Evolutionary conservation across 2,888 invertebrate genomes (phyloP).

Genomic region (Apotomis betuletana): DNA sequence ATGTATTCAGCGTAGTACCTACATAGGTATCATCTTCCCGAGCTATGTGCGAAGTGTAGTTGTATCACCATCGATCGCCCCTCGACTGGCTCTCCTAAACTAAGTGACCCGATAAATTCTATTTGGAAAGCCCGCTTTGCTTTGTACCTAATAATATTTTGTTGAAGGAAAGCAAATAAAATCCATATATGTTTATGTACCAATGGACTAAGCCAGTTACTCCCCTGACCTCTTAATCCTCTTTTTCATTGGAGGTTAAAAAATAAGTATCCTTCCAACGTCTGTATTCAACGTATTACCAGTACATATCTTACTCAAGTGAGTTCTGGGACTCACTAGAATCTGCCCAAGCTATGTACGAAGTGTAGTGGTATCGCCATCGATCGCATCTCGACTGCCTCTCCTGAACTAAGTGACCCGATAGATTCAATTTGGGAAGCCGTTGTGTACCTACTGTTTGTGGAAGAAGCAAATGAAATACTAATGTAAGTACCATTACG

Average conservation of each 20-base stretch:
- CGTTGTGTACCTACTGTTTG: slow-evolving; percentile 43
- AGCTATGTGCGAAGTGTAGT: slow-evolving; percentile 40
- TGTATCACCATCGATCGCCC: slow-evolving; percentile 42
- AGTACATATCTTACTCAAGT: slow-evolving; percentile 30
- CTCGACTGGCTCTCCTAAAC: slow-evolving; percentile 42
- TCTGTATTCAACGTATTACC: slow-evolving; percentile 8
- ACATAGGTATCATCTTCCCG: background rate
- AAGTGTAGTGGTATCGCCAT: slow-evolving; percentile 43
- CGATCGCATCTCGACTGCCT: slow-evolving; percentile 43
- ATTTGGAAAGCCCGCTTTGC: slow-evolving; percentile 44
- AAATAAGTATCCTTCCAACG: background rate
- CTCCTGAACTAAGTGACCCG: slow-evolving; percentile 46
- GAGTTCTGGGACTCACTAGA: background rate
- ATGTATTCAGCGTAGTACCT: slow-evolving; percentile 1
- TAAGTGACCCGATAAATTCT: slow-evolving; percentile 49
- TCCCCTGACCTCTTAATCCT: too few species aligned
- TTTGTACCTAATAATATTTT: slow-evolving; percentile 42
- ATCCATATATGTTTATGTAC: background rate
- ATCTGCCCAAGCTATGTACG: slow-evolving; percentile 23
- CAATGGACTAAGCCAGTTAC: too few species aligned
- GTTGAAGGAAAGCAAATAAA: slow-evolving; percentile 11
- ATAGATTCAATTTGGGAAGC: slow-evolving; percentile 49
- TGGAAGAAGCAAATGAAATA: slow-evolving; percentile 16
- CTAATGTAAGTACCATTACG: too few species aligned
- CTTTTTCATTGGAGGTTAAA: background rate